These are phyloP conservation scores for Phodopus roborovskii DNA, from an alignment of 2,113 vertebrate species.

Conservation along the genomic window DNA sequence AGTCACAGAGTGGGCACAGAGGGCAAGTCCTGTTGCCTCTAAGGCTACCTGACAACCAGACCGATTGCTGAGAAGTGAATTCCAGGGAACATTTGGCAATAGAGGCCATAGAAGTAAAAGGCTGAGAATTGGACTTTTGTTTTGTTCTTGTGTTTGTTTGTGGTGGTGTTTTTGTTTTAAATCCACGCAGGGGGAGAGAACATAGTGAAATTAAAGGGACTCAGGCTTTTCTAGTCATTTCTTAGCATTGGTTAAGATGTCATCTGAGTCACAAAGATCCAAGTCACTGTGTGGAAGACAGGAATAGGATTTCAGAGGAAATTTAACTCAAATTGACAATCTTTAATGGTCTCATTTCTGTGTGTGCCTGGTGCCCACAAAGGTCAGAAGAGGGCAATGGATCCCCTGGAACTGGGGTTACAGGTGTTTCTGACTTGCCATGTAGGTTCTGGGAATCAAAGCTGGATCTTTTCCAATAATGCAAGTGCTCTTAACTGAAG, in stretches of 20 bases:
- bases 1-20: background rate
- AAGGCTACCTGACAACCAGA: background rate
- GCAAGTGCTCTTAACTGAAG: background rate
- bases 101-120: background rate
- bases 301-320: background rate
- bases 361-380: background rate
- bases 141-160: background rate
- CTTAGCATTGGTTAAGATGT: background rate
- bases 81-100: background rate
- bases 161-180: background rate
- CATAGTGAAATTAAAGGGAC: background rate
- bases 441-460: background rate
- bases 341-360: background rate
- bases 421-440: background rate
- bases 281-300: background rate
- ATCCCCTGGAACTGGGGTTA: background rate
- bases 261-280: background rate
- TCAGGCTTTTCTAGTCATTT: background rate
- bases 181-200: background rate
- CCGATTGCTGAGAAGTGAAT: background rate
- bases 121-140: background rate
- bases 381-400: background rate
- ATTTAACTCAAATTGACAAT: background rate
- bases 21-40: background rate
- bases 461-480: background rate